Evolutionary conservation across 2,888 invertebrate genomes (phyloP), one percentile per base, ranked within the genome.

Genomic region (Melanostoma scalare): DNA sequence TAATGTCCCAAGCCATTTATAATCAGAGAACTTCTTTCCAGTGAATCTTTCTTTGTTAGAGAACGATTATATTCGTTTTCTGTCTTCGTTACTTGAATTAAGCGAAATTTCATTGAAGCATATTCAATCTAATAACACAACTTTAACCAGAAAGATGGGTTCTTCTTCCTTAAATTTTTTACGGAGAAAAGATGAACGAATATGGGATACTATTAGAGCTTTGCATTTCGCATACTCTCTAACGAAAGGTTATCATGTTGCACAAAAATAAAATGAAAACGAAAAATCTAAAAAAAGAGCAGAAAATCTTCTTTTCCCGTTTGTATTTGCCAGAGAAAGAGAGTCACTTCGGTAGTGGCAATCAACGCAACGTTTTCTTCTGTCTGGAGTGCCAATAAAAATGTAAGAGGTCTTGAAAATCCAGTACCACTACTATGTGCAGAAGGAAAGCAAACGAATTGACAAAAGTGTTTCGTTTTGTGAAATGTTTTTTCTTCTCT

Each of bases 381-480:
- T 35, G 68, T 74, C 75, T 75, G 50, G 56, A 71, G 80, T 80
- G 75, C 75, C 75, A 75, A 80, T 80, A 80, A 75, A 78, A 73
- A 50, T 20, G 9, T 63, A 63, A 71, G 58, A 53, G 56, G 56
- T 52, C 69, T 67, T 53, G 10, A 69, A 35, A 40, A 44, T 40
- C 48, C 38, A 52, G 44, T 72, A 20, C n/a, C 44, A 46, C 8
- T 31, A 40, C 33, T 31, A 50, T 46, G 4, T 30, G 35, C 31
- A 6, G 20, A 44, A n/a, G 6, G 38, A 36, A 4, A 44, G 35
- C 31, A 42, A 48, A 56, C 31, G 36, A 74, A 73, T 73, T 53
- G 44, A 56, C 60, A 30, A 81, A 72, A 72, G 67, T 81, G 76
- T 76, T 72, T 72, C 76, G 67, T 72, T 76, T 76, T 58, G 72